A percentile compares a stretch with the other conserved stretches of the same genome.
These are phyloP conservation scores for Fringilla coelebs DNA, from an alignment of 2,797 vertebrate species.

Conservation along the genomic window DNA sequence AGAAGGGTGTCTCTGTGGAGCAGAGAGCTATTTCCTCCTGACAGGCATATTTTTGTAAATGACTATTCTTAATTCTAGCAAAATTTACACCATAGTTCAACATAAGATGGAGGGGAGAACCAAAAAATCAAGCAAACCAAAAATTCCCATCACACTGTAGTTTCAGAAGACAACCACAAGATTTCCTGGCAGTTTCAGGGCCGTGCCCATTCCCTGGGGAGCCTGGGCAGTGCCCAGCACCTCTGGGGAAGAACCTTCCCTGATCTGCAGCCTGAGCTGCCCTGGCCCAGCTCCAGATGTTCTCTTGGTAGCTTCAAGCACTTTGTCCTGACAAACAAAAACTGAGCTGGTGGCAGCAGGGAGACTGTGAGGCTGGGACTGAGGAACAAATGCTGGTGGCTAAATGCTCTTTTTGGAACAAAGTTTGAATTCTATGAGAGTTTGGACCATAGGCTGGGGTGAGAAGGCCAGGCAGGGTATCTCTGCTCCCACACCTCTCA, in stretches of 20 bases:
- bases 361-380: background rate
- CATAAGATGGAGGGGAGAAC: background rate
- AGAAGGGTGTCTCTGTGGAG: background rate
- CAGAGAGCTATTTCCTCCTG: background rate
- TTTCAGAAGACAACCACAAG: background rate
- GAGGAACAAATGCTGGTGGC: background rate
- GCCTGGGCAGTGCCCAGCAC: background rate
- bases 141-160: background rate
- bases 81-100: background rate
- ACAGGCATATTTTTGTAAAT: background rate
- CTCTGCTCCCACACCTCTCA: background rate
- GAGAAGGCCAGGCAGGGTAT: background rate
- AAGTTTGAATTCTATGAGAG: background rate
- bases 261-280: fast-evolving
- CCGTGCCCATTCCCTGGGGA: background rate
- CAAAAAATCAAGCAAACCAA: background rate
- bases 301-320: background rate
- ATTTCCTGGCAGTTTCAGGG: background rate
- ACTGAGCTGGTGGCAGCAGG: background rate
- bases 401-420: background rate
- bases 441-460: background rate
- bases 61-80: background rate
- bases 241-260: background rate
- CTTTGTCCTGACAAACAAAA: background rate
- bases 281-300: fast-evolving